These are phyloP conservation scores for Sciurus niger DNA, from an alignment of 2,113 vertebrate genomes.

Conservation along the genomic window DNA sequence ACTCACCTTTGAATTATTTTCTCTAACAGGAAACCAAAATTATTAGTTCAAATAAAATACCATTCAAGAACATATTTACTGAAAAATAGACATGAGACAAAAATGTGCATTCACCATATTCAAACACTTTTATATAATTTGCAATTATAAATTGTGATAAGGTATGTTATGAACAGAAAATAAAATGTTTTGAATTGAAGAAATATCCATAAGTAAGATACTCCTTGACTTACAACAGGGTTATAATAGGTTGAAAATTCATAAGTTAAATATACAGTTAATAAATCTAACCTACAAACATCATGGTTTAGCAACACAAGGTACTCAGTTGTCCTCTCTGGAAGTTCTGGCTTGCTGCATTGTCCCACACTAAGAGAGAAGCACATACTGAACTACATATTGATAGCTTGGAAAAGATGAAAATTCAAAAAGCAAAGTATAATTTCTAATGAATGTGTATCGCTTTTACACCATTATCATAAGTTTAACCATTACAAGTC, in stretches of 20 bases:
- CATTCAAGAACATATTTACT: background rate
- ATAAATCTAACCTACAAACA: background rate
- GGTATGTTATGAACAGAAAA: background rate
- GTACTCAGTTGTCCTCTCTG: too few relatives aligned
- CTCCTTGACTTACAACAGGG: background rate
- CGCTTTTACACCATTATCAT: background rate
- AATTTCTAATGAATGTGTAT: background rate
- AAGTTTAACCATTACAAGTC: background rate
- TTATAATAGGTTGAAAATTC: background rate
- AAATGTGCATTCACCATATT: background rate
- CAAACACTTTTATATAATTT: background rate
- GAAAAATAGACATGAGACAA: background rate
- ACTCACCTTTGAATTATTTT: background rate
- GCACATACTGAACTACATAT: background rate
- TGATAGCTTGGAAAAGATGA: too few relatives aligned
- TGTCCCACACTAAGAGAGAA: too few relatives aligned
- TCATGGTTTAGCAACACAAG: background rate
- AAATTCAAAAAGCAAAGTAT: background rate
- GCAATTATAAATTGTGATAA: background rate
- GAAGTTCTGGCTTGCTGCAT: background rate
- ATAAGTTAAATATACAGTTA: background rate
- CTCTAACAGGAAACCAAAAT: background rate
- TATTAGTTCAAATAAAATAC: background rate
- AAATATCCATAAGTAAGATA: background rate
- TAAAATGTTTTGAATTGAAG: background rate